Conservation (phyloP, 2,113 vertebrate genomes). For the Sapayoa aenigma region DNA sequence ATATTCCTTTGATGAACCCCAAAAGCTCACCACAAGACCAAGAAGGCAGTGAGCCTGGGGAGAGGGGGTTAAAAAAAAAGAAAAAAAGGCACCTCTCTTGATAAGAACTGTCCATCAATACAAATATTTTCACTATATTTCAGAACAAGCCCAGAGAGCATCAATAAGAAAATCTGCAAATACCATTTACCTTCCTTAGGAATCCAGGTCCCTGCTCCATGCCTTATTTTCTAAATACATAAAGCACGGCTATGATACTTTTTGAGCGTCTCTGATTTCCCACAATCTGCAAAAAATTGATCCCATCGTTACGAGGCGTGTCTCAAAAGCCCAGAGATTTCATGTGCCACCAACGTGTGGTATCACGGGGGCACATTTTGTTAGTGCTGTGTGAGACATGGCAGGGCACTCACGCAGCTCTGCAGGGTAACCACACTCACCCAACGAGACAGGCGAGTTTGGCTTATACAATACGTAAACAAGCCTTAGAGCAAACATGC, state of each 20-base stretch:
- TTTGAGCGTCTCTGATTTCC: neutral
- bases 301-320: neutral
- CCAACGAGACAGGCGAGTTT: constrained; percentile 77
- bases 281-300: neutral
- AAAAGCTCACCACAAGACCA: neutral
- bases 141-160: neutral
- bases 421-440: constrained; percentile 63
- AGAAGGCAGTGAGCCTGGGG: neutral
- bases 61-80: no score
- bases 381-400: constrained; percentile 47
- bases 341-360: neutral
- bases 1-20: neutral
- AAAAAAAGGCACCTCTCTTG: neutral
- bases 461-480: constrained; percentile 71
- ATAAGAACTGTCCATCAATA: neutral
- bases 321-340: neutral
- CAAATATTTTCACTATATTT: neutral
- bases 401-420: constrained; percentile 48
- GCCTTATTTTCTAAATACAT: neutral
- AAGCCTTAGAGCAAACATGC: constrained; percentile 62
- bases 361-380: constrained; percentile 3
- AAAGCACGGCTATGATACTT: accelerated
- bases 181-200: neutral
- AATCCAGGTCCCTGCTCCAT: neutral
- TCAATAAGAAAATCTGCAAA: neutral